Conservation (phyloP, 2,888 invertebrate species). For the Gisinianus flammeolus region DNA sequence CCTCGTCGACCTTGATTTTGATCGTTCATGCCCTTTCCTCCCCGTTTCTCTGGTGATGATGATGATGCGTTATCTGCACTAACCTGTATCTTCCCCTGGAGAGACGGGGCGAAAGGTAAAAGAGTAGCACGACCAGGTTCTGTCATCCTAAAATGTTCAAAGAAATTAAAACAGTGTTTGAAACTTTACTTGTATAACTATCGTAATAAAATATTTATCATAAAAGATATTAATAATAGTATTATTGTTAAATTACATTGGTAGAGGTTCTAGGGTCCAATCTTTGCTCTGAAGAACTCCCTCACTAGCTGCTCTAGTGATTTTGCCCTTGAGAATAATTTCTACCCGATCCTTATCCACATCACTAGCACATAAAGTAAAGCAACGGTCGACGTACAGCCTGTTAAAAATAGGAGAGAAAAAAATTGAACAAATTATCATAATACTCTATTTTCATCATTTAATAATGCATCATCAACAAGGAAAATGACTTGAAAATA, state of each 20-base stretch:
- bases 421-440: not conserved
- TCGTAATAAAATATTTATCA: not conserved
- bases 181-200: not conserved
- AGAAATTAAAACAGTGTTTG: no score
- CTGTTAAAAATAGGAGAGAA: slow-evolving; percentile 59
- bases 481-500: no score
- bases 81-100: slow-evolving; percentile 58
- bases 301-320: slow-evolving; percentile 86
- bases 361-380: slow-evolving; percentile 84
- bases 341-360: slow-evolving; percentile 94
- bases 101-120: slow-evolving; percentile 52
- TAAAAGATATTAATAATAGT: not conserved
- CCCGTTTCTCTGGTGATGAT: not conserved
- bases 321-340: slow-evolving; percentile 90
- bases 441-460: not conserved
- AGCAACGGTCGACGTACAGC: slow-evolving; percentile 89
- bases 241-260: slow-evolving; percentile 64
- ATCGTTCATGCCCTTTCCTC: slow-evolving; percentile 42
- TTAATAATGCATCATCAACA: no score
- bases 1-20: slow-evolving; percentile 36
- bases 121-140: slow-evolving; percentile 52
- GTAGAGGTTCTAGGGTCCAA: slow-evolving; percentile 93
- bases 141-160: slow-evolving; percentile 55
- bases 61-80: slow-evolving; percentile 44
- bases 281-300: slow-evolving; percentile 88